These are phyloP conservation scores for Butorides virescens DNA, from an alignment of 2,113 vertebrate species.

Conservation along the genomic window DNA sequence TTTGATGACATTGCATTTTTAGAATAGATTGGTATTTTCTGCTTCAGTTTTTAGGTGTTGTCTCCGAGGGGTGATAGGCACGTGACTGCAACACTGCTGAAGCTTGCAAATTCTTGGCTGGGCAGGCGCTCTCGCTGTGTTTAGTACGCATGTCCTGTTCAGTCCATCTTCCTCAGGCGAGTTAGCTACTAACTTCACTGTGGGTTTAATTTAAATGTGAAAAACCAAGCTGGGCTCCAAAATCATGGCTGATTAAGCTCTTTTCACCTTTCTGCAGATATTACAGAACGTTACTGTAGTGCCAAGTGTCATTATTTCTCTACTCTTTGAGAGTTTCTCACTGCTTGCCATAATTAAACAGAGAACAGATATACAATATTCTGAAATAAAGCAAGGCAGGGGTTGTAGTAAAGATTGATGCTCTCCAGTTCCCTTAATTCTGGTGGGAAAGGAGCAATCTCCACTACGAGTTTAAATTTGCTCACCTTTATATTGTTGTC, in stretches of 20 bases:
- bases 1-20: not conserved
- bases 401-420: not conserved
- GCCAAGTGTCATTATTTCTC: not conserved
- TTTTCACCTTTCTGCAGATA: not conserved
- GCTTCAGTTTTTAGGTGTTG: not conserved
- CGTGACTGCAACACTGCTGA: not conserved
- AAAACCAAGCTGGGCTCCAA: not conserved
- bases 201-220: not conserved
- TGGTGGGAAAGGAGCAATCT: not conserved
- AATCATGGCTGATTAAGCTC: not conserved
- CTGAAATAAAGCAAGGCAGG: not conserved
- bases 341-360: not conserved
- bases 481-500: not conserved
- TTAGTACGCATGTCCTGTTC: rapidly evolving
- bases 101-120: not conserved
- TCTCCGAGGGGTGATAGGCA: not conserved
- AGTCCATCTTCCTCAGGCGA: rapidly evolving
- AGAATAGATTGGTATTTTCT: not conserved
- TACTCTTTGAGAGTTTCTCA: not conserved
- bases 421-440: not conserved
- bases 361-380: not conserved
- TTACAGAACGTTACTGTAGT: not conserved
- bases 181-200: not conserved
- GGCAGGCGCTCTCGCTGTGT: rapidly evolving
- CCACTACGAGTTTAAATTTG: not conserved